Base-by-base conservation (phyloP, 2,888 invertebrate genomes). In the Agonopterix subpropinquella region DNA sequence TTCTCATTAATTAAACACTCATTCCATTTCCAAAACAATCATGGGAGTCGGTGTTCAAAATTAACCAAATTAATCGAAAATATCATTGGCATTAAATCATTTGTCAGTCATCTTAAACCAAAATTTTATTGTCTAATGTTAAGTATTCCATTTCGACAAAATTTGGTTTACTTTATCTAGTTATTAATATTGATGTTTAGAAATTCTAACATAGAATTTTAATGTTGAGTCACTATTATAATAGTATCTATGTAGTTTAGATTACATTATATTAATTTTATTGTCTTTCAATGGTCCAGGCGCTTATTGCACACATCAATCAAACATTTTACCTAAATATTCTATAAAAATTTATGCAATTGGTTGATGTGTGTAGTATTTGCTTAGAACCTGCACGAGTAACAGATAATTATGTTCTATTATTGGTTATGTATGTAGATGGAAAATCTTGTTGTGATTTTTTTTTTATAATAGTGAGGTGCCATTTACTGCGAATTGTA, bases 401-500 rank as follows among this genome's bases (percentile, higher is more conserved):
- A 45, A 43, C 18, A 36, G 36, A 53, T 51, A n/a, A n/a, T n/a
- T n/a, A 48, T 52, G 53, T 53, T 59, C 55, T 56, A 53, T 58
- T 50, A 52, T 53, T 43, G 56, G 52, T 51, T 42, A 47, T 36
- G 56, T 44, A 50, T 50, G 51, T 55, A 54, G 53, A 54, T 59
- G 45, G 59, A 58, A 65, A 66, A 53, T 72, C 58, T 72, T 69
- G 75, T 79, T 80, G 80, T 84, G 80, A 82, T 82, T 70, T 65
- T 70, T 66, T 70, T 66, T 74, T 67, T 70, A 69, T 67, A 72
- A 69, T 80, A 80, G 80, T 70, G 73, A 80, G 85, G 86, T 85
- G 86, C 87, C 86, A 86, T 87, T 72, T 78, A 74, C 73, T 71
- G 75, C 77, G 73, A 70, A 57, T 67, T 62, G 10, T 65, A 69